Evolutionary conservation across 2,797 vertebrate genomes (phyloP).

Genomic region (Otus scops): DNA sequence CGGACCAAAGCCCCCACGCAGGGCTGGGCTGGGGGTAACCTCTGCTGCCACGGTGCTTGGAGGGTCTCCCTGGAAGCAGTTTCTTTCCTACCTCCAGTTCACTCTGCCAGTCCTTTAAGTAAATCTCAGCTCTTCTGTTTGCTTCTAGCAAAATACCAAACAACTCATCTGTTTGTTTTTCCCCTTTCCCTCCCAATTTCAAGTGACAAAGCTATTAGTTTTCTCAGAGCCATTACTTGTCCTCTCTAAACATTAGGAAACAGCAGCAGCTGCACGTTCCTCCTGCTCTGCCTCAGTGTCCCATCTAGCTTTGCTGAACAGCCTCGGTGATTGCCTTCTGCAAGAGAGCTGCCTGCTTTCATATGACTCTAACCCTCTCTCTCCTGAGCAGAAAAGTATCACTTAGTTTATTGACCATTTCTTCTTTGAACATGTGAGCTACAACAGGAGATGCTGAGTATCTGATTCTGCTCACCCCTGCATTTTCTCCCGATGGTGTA

Average conservation of each 20-base stretch:
- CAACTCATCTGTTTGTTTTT: not conserved
- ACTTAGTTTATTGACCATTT: not conserved
- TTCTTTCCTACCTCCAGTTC: not conserved
- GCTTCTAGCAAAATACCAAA: not conserved
- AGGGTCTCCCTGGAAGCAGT: not conserved
- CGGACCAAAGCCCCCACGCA: fast-evolving
- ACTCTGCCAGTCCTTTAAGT: not conserved
- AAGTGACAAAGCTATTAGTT: not conserved
- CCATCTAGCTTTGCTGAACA: not conserved
- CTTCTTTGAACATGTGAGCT: not conserved
- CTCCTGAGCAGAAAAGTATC: not conserved
- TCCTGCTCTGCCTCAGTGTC: not conserved
- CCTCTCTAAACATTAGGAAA: not conserved
- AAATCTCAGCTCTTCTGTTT: conserved; percentile 4
- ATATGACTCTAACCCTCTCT: not conserved
- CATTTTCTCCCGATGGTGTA: not conserved
- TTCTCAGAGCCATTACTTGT: not conserved
- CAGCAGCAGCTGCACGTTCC: not conserved
- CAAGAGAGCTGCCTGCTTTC: not conserved
- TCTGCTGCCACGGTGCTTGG: not conserved
- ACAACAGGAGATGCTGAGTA: not conserved
- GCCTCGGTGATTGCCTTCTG: not conserved
- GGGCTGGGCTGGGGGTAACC: not conserved
- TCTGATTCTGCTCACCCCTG: not conserved
- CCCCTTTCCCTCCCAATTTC: not conserved